A percentile compares a stretch with the other conserved stretches of the same genome.
Evolutionary conservation across 2,888 invertebrate species (phyloP).

Genomic region (Dascillus cervinus): DNA sequence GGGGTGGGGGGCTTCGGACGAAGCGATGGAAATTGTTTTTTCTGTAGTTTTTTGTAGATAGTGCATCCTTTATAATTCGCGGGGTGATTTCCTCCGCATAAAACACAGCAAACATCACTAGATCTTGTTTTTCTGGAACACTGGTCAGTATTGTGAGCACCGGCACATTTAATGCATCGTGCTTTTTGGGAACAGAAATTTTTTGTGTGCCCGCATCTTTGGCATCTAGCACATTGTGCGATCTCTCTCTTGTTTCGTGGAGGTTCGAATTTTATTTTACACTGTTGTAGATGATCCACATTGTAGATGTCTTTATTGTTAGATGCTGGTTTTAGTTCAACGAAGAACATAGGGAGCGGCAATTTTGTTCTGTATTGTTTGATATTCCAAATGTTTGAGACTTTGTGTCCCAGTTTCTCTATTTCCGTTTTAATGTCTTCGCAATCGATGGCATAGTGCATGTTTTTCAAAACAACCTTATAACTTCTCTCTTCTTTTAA

Average conservation of each 20-base stretch:
- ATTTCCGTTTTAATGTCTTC: too few relatives aligned
- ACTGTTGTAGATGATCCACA: too few relatives aligned
- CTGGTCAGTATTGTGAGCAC: constrained; percentile 1
- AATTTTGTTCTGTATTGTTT: too few relatives aligned
- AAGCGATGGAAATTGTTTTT: constrained; percentile 4
- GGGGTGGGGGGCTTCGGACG: constrained; percentile 4
- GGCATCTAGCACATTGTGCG: constrained; percentile 4
- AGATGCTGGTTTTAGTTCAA: too few relatives aligned
- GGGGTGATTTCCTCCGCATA: constrained; percentile 5
- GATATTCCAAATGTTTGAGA: too few relatives aligned
- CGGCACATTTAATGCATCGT: constrained; percentile 4
- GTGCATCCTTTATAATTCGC: constrained; percentile 2
- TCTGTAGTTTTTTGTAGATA: constrained; percentile 4
- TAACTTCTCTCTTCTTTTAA: too few relatives aligned
- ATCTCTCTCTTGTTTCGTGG: constrained; percentile 4
- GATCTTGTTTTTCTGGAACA: constrained; percentile 2
- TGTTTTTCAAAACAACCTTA: too few relatives aligned
- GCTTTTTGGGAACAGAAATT: constrained; percentile 5
- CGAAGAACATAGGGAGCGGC: too few relatives aligned
- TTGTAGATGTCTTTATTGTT: too few relatives aligned
- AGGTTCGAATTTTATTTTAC: too few relatives aligned
- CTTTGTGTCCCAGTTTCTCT: too few relatives aligned
- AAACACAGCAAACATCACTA: constrained; percentile 1
- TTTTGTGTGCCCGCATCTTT: constrained; percentile 4
- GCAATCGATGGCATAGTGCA: too few relatives aligned